Base-by-base conservation (phyloP, 2,113 vertebrate species). In the Neolamprologus hecqui region DNA sequence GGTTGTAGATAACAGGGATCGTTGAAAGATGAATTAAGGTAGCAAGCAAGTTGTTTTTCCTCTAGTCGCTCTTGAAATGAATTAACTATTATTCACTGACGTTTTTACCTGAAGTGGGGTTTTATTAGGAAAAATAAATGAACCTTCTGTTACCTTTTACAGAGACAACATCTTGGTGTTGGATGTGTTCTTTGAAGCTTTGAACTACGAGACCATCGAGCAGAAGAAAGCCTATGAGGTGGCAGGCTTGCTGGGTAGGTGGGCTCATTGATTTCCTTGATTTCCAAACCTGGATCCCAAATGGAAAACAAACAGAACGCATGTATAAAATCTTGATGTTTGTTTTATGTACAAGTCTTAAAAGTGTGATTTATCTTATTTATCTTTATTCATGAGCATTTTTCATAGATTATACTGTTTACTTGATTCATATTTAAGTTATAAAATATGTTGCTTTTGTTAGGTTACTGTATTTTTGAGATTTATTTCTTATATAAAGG, bases 161-260 rank as follows among this genome's bases (percentile, higher is more conserved):
- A 99, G 99, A 93, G 99, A 99, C 96, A 99, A 99, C 95, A 99
- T 99, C 94, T 94, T 99, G 45, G 98, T 99, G 84, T 91, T 99
- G 96, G 99, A 99, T 90, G 98, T 99, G 92, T 99, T 99, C 95
- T 99, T 99, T 81, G 99, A 99, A 94, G 98, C 98, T 68, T 95
- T 99, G 94, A 99, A 99, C 96, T 99, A 99, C 4, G 98, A 99
- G 96, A 99, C 98, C 92, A 99, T 99, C 77, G 98, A 99, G 89
- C 98, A 99, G 96, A 99, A 98, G 96, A 99, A 99, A 95, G 98
- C 99, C 1, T 99, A 99, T 19, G 98, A 99, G 94, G 98, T 99
- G 54, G 99, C 99, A 80, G 98, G 98, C 82, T 96, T 99, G 94
- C 97, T 99, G 90, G 99, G 99, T 99, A 94, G 94, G 96, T 84